These are phyloP conservation scores for Apomyelois bistriatella DNA, from an alignment of 2,888 invertebrate genomes.

Conservation along the genomic window DNA sequence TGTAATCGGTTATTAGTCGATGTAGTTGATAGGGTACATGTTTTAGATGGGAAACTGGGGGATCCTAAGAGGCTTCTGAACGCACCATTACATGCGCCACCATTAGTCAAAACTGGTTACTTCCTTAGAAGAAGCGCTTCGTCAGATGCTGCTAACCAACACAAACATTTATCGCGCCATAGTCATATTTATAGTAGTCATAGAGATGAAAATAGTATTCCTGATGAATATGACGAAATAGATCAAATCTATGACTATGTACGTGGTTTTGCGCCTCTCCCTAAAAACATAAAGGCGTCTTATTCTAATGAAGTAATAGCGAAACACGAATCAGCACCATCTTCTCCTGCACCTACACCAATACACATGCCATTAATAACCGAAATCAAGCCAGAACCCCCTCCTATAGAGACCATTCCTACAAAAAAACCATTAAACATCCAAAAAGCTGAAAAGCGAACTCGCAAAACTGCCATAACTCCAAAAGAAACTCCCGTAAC, in stretches of 20 bases:
- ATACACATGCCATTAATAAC: slow-evolving; percentile 76
- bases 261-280: slow-evolving; percentile 93
- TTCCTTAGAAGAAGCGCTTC: slow-evolving; percentile 88
- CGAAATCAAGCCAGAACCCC: slow-evolving; percentile 90
- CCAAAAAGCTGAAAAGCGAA: slow-evolving; percentile 86
- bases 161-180: slow-evolving; percentile 72
- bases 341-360: slow-evolving; percentile 76
- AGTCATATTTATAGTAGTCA: slow-evolving; percentile 78
- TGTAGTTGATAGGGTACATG: slow-evolving; percentile 89
- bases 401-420: slow-evolving; percentile 95
- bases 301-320: slow-evolving; percentile 69
- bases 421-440: slow-evolving; percentile 84
- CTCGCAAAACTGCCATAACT: slow-evolving; percentile 83
- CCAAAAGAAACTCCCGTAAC: slow-evolving; percentile 78
- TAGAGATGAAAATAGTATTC: slow-evolving; percentile 83
- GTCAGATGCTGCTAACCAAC: slow-evolving; percentile 85
- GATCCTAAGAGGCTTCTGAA: slow-evolving; percentile 78
- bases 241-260: slow-evolving; percentile 98
- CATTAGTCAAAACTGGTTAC: slow-evolving; percentile 82
- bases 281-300: slow-evolving; percentile 87
- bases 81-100: slow-evolving; percentile 63
- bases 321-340: slow-evolving; percentile 78
- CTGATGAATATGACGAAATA: slow-evolving; percentile 96
- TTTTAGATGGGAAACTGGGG: slow-evolving; percentile 89
- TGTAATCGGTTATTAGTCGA: slow-evolving; percentile 86